These are phyloP conservation scores for Pelmatolapia mariae DNA, from an alignment of 2,113 vertebrate genomes.

Conservation along the genomic window DNA sequence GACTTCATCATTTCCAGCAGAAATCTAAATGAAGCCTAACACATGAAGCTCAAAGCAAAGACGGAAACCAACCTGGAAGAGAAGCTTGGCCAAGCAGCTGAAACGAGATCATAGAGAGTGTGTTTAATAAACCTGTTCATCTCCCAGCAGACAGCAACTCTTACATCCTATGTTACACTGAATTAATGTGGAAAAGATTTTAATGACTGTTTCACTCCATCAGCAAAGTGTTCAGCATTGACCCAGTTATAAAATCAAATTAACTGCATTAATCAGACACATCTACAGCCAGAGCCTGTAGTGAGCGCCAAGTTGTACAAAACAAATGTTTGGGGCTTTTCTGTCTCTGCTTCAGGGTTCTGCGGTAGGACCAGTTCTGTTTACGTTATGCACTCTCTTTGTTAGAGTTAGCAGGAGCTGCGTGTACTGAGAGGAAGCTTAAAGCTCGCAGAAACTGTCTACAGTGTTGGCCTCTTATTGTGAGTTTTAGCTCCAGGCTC, in stretches of 20 bases:
- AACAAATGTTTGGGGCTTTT: neutral
- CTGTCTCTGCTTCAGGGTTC: neutral
- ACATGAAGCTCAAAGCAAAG: neutral
- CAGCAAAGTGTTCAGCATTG: neutral
- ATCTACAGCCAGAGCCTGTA: neutral
- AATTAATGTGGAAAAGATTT: neutral
- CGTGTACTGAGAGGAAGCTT: neutral
- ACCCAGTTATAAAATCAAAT: neutral
- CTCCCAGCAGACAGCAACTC: neutral
- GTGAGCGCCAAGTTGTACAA: neutral
- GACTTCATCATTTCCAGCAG: neutral
- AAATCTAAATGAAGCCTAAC: neutral
- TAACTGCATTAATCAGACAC: neutral
- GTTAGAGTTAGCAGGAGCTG: neutral
- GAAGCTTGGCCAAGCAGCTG: constrained; percentile 23
- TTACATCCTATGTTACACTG: neutral
- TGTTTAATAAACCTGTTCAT: neutral
- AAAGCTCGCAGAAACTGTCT: neutral
- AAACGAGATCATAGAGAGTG: neutral
- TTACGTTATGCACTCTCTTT: neutral
- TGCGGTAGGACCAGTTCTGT: neutral
- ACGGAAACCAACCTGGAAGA: constrained; percentile 22
- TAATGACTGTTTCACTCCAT: neutral
- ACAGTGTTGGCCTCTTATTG: neutral
- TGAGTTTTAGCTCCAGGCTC: neutral